Evolutionary conservation across 2,113 vertebrate species (phyloP), one percentile per base, ranked within the genome.

Genomic region (Bujurquina vittata): DNA sequence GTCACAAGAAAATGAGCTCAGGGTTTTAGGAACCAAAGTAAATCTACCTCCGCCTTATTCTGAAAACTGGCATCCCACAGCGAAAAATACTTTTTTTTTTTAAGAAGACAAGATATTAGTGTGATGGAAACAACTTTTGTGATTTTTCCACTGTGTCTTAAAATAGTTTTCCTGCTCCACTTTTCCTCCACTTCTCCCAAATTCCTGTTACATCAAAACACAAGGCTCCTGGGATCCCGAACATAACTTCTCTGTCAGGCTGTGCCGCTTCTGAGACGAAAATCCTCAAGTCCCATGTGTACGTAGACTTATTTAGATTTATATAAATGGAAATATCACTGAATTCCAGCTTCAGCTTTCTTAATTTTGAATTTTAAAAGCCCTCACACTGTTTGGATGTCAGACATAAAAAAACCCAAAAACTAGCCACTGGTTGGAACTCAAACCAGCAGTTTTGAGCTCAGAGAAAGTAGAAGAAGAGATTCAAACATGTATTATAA

Each of bases 151-250:
- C 46, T 12, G 58, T 31, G 46, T 85, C 43, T 72, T 40, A n/a
- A 75, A 81, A 54, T 55, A 52, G 84, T 84, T 87, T 75, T 60
- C 15, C 65, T 78, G 79, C 88, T 87, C 82, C 81, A 84, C 33
- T 90, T 90, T 92, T 75, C 35, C 15, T 23, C 59, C 18, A 0
- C 73, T 63, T 59, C 75, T 84, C 55, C 20, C 76, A 65, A 83
- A 86, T 87, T 80, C 83, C 55, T 15, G 58, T 61, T 80, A 75
- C 82, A 87, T 92, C 88, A 91, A 88, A 91, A 89, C 59, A 17
- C 0, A 85, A 91, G 84, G 55, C 91, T 89, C 90, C 80, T 14
- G 86, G 91, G 92, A 93, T 74, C 60, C 63, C n/a, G 56, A 92
- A 89, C 88, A 85, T 8, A 83, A 79, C 84, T 77, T 60, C 72